Percentiles rank a stretch among this genome's conserved stretches.
These are phyloP conservation scores for Hippocampus guttulatus DNA, from an alignment of 2,113 vertebrate species.

Conservation along the genomic window DNA sequence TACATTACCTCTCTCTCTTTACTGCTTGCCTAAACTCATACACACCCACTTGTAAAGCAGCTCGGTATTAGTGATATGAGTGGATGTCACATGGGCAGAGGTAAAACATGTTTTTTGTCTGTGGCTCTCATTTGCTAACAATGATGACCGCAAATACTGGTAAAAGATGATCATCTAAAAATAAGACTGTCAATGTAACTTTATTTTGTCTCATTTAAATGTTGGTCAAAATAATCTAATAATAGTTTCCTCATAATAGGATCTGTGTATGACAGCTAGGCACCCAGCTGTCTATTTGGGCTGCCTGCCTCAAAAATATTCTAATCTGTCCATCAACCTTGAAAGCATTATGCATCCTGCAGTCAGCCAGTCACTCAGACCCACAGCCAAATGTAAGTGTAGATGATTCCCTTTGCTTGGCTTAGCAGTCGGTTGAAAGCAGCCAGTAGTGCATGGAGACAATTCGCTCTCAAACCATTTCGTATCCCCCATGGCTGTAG, in stretches of 20 bases:
- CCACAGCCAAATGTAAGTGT: conserved; percentile 46
- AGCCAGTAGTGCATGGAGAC: conserved; percentile 7
- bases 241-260: neutral
- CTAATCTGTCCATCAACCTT: conserved; percentile 32
- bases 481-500: conserved; percentile 47
- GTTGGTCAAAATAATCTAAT: neutral
- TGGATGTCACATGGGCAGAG: no score
- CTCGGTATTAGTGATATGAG: no score
- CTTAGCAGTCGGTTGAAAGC: conserved; percentile 46
- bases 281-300: neutral
- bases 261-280: neutral
- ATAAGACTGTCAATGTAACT: no score
- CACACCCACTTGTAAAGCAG: no score
- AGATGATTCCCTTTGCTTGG: conserved; percentile 47
- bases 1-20: no score
- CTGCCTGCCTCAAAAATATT: conserved; percentile 12
- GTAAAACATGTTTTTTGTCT: no score
- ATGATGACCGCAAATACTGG: no score
- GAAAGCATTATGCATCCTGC: conserved; percentile 23
- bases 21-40: no score
- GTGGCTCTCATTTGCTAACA: no score
- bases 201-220: no score
- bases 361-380: conserved; percentile 28
- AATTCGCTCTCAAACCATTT: conserved; percentile 37
- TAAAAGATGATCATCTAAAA: neutral